phyloP scores from a whole-genome alignment of 92 coral and sea anemone species.

The Blastomussa wellsi region DNA sequence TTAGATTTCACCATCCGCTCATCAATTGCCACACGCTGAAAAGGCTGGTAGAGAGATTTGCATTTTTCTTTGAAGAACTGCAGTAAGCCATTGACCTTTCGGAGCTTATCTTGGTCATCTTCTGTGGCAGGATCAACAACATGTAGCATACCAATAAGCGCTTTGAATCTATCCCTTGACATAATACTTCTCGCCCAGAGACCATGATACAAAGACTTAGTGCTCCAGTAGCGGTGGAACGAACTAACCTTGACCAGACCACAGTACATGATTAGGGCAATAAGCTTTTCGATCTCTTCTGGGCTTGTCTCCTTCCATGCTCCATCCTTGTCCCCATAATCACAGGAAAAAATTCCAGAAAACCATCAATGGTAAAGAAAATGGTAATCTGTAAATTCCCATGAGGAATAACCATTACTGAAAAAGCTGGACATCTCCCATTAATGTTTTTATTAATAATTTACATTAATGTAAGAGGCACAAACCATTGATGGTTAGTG shows the following conservation, averaged over 20 bases:
- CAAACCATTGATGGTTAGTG: not conserved
- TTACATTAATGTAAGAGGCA: not conserved
- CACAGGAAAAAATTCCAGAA: constrained; percentile 1
- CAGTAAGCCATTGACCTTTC: constrained; percentile 17
- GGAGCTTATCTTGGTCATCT: constrained; percentile 18
- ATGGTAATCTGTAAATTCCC: not conserved
- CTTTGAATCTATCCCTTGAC: constrained; percentile 6
- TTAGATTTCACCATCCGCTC: not conserved
- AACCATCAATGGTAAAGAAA: not conserved
- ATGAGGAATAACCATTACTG: not conserved
- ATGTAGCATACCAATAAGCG: constrained; percentile 33
- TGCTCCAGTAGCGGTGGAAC: not conserved
- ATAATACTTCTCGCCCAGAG: constrained; percentile 43
- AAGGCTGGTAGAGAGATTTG: constrained; percentile 37
- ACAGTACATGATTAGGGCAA: not conserved
- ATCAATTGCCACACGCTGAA: not conserved
- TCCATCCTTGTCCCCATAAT: not conserved
- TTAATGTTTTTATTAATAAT: not conserved
- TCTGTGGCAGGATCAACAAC: constrained; percentile 39
- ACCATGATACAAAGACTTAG: constrained; percentile 36
- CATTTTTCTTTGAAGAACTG: constrained; percentile 29
- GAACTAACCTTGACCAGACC: not conserved
- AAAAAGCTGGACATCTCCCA: not conserved
- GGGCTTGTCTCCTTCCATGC: not conserved
- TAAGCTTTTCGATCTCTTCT: not conserved